Conservation (phyloP, 2,888 invertebrate genomes). For the Amblyjoppa proteus region DNA sequence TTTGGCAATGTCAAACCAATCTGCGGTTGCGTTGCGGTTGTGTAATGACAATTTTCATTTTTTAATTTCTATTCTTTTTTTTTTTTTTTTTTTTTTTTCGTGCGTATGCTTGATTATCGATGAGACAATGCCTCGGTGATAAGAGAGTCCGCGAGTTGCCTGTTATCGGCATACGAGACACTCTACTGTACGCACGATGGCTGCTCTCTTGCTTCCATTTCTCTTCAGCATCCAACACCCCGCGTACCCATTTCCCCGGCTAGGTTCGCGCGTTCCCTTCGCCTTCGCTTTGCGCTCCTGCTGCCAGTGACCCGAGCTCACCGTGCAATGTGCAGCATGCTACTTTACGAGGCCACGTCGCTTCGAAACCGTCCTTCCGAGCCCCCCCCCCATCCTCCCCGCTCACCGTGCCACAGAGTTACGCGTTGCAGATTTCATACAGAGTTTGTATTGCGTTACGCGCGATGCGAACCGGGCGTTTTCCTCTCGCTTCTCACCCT, state of each 20-base stretch:
- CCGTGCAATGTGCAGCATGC: slow-evolving; percentile 51
- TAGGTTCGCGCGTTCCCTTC: background rate
- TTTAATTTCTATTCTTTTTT: too few relatives aligned
- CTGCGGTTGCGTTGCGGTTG: too few relatives aligned
- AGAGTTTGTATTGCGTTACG: slow-evolving; percentile 55
- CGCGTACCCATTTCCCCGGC: slow-evolving; percentile 13
- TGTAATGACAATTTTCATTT: too few relatives aligned
- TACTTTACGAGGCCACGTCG: slow-evolving; percentile 56
- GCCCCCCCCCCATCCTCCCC: background rate
- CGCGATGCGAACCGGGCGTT: slow-evolving; percentile 43
- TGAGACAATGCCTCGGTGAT: background rate
- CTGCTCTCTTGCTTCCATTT: slow-evolving; percentile 24
- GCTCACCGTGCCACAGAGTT: slow-evolving; percentile 23
- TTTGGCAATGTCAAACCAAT: too few relatives aligned
- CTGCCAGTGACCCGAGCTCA: slow-evolving; percentile 44
- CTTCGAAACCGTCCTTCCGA: slow-evolving; percentile 45
- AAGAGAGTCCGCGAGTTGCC: background rate
- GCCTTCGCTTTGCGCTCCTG: background rate
- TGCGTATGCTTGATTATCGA: too few relatives aligned
- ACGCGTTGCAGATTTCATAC: slow-evolving; percentile 58
- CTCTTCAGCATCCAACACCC: slow-evolving; percentile 40
- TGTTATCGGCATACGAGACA: slow-evolving; percentile 5
- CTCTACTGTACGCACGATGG: slow-evolving; percentile 8
- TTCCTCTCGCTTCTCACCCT: slow-evolving; percentile 34
- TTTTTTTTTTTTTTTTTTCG: too few relatives aligned